Conservation (phyloP, 2,113 vertebrate species). For the Notarius quadriscutis region DNA sequence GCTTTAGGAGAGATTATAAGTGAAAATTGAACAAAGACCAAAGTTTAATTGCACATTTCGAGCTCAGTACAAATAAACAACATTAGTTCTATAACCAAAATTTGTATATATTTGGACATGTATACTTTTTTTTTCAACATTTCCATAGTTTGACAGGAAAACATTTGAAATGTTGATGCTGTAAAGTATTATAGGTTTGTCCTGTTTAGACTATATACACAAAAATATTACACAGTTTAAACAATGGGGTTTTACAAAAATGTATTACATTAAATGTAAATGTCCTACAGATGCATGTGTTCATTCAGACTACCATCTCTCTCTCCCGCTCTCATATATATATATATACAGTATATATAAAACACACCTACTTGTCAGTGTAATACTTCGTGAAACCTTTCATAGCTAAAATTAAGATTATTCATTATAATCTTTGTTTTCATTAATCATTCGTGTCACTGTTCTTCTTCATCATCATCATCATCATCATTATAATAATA, state of each 20-base stretch:
- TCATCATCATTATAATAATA: background rate
- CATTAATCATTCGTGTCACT: background rate
- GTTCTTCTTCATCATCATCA: background rate
- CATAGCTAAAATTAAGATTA: background rate
- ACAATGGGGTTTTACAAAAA: no score
- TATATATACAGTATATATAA: no score
- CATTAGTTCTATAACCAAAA: background rate
- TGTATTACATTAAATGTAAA: no score
- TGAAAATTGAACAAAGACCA: background rate
- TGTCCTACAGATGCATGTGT: no score
- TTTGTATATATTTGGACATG: background rate
- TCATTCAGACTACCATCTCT: no score
- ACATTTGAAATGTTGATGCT: background rate
- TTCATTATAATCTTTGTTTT: background rate
- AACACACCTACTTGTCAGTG: no score
- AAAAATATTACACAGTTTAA: background rate
- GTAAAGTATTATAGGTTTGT: background rate
- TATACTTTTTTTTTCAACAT: background rate
- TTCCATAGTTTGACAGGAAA: background rate
- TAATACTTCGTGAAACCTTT: background rate
- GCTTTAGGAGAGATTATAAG: background rate
- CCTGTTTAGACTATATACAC: background rate
- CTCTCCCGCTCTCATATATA: no score
- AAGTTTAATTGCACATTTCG: background rate
- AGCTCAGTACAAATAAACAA: background rate